phyloP scores from a whole-genome alignment of 1,140 invertebrate species.

The Teleopsis dalmanni region DNA sequence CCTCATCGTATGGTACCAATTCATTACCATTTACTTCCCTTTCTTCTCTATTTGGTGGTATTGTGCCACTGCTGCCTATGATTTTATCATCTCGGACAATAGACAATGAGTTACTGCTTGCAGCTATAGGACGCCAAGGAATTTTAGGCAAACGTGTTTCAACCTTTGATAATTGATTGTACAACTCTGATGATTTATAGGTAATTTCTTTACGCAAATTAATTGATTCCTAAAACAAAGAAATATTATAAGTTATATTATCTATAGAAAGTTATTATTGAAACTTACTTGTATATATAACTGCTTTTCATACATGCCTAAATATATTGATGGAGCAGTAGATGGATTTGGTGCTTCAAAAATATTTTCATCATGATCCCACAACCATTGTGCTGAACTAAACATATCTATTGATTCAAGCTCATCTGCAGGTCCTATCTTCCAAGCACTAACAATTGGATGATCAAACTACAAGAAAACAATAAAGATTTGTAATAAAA shows the following conservation, averaged over 20 bases:
- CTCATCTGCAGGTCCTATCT: conserved; percentile 52
- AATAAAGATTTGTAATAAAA: too few relatives aligned
- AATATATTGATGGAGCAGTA: conserved; percentile 61
- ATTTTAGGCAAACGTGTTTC: conserved; percentile 47
- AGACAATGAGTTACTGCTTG: conserved; percentile 37
- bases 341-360: conserved; percentile 8
- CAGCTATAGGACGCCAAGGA: conserved; percentile 64
- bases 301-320: conserved; percentile 76
- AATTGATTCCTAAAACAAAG: conserved; percentile 23
- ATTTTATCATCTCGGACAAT: conserved; percentile 32
- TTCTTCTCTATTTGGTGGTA: conserved; percentile 15
- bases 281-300: conserved; percentile 71
- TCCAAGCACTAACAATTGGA: conserved; percentile 80
- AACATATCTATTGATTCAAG: conserved; percentile 71
- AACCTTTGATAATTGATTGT: conserved; percentile 32
- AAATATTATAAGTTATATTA: neutral
- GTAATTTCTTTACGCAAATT: conserved; percentile 40
- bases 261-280: neutral
- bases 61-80: conserved; percentile 6
- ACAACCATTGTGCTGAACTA: conserved; percentile 48
- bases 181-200: conserved; percentile 23
- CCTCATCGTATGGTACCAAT: conserved; percentile 32
- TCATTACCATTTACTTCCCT: conserved; percentile 22
- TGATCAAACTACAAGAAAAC: conserved; percentile 60
- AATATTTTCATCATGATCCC: conserved; percentile 30